phyloP scores from a whole-genome alignment of 92 coral and sea anemone species.

The Galaxea fascicularis region DNA sequence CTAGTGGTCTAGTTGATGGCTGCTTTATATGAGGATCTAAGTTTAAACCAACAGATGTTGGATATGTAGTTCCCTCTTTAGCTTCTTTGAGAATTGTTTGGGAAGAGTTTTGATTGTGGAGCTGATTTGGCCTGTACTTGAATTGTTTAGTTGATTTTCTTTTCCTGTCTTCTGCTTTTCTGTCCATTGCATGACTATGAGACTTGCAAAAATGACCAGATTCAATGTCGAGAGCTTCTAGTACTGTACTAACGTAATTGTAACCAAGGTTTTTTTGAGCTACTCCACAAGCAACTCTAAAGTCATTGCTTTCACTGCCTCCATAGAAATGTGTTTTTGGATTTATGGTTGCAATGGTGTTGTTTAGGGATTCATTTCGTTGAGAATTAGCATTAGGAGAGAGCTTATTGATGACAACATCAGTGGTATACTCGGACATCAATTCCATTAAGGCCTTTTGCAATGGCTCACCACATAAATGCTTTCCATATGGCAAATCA shows the following conservation, averaged over 20 bases:
- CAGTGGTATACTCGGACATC: slow-evolving; percentile 47
- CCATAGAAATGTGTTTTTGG: slow-evolving; percentile 32
- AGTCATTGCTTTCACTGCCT: slow-evolving; percentile 3
- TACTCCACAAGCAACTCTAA: neutral
- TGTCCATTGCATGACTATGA: neutral
- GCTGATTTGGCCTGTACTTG: slow-evolving; percentile 36
- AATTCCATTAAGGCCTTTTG: slow-evolving; percentile 7
- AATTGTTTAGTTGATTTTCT: slow-evolving; percentile 45
- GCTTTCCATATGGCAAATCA: slow-evolving; percentile 64
- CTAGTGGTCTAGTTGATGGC: no score
- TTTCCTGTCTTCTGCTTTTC: neutral
- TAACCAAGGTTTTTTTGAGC: slow-evolving; percentile 40
- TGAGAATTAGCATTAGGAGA: slow-evolving; percentile 63
- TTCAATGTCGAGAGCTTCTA: slow-evolving; percentile 33
- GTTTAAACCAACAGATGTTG: slow-evolving; percentile 35
- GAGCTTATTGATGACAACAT: slow-evolving; percentile 61
- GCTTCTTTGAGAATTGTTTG: slow-evolving; percentile 47
- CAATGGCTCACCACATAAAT: slow-evolving; percentile 51
- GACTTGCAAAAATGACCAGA: slow-evolving; percentile 25
- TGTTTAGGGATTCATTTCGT: slow-evolving; percentile 58
- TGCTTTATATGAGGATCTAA: no score
- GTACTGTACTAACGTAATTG: slow-evolving; percentile 23
- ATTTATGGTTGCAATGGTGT: slow-evolving; percentile 59
- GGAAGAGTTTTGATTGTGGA: slow-evolving; percentile 38
- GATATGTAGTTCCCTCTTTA: slow-evolving; percentile 55